phyloP scores from a whole-genome alignment of 2,888 invertebrate genomes.

The Sinotaia quadrata region DNA sequence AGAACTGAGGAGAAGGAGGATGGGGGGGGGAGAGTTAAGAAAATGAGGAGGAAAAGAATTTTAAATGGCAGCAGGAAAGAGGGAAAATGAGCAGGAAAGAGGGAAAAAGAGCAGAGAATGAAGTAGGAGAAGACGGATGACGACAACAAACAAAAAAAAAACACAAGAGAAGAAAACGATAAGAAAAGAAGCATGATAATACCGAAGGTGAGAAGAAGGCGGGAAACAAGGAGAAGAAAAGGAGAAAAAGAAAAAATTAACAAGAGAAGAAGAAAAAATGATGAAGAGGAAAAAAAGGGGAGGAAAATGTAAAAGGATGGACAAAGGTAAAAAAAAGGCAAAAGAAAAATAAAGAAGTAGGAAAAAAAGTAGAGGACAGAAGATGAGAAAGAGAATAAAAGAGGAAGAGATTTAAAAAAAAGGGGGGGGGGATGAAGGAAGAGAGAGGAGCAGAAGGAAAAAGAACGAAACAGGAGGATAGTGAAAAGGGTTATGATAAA shows the following conservation, averaged over 20 bases:
- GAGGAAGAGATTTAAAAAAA: background rate
- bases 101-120: background rate
- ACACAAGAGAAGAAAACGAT: background rate
- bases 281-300: background rate
- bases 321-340: background rate
- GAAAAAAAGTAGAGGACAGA: background rate
- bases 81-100: background rate
- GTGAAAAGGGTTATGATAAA: no score
- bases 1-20: no score
- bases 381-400: background rate
- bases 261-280: background rate
- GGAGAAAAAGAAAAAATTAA: background rate
- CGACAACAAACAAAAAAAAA: background rate
- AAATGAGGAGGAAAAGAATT: background rate
- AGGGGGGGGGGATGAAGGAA: background rate
- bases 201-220: background rate
- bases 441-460: background rate
- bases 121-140: background rate
- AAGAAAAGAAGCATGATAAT: no score
- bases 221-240: background rate
- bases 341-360: background rate
- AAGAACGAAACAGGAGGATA: background rate
- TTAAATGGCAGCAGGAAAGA: background rate
- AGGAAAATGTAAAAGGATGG: background rate
- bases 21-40: background rate